Evolutionary conservation across 1,140 invertebrate species (phyloP), one percentile per base, ranked within the genome.

Genomic region (Macrosteles quadrilineatus): DNA sequence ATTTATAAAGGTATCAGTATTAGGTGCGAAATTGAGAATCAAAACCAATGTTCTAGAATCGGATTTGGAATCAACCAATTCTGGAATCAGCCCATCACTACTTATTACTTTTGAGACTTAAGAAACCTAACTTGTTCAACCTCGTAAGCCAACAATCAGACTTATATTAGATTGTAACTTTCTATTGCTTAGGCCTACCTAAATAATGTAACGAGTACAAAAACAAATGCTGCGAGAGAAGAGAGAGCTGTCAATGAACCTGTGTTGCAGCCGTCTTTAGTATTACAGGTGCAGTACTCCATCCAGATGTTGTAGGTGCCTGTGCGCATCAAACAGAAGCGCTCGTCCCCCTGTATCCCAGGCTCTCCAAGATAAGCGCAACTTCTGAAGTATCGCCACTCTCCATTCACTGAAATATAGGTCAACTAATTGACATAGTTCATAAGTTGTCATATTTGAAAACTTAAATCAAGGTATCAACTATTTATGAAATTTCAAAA

Each of bases 271-370:
- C 94, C 94, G 81, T 96, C 93, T 83, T 96, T 96, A 76, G 90
- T 93, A 74, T 92, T 94, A 76, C 94, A 97, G 0, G 93, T 95
- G 79, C 95, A 97, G 76, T 94, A 94, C 81, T 97, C 95, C 82
- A 94, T 90, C 78, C 96, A 96, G 73, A 97, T 94, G 79, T 97
- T 95, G 78, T 94, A 95, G 1, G 93, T 95, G 47, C 94, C 94
- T 11, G 93, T 93, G 75, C 93, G 85, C 88, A 96, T 94, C 14
- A 95, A 81, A 75, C 95, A 97, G 79, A 93, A 96, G 63, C 95
- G 84, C 81, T 96, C 94, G 78, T 97, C 94, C 0, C 93, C 92
- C 75, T 85, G 87, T 45, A 97, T 93, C 0, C 94, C 95, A 0
- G 94, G 92, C 77, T 95, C 93, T 3, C 95, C 95, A 73, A 97